phyloP scores from a whole-genome alignment of 2,888 invertebrate species.

The Congeria kusceri region DNA sequence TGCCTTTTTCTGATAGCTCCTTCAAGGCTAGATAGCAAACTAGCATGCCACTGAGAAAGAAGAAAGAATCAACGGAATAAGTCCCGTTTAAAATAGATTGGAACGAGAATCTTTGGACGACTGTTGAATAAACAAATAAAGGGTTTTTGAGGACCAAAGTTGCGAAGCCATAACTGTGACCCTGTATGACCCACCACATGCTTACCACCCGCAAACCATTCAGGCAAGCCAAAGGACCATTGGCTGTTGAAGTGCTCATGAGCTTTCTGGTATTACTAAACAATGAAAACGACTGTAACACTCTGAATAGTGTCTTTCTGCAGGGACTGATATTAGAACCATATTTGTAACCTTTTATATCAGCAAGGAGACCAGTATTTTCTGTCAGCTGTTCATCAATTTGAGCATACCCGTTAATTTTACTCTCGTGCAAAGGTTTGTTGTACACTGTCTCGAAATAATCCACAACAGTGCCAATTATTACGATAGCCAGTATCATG shows the following conservation, averaged over 20 bases:
- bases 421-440: background rate
- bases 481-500: constrained; percentile 2
- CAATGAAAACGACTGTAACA: constrained; percentile 62
- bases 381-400: background rate
- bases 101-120: constrained; percentile 58
- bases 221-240: constrained; percentile 87
- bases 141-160: constrained; percentile 49
- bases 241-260: constrained; percentile 58
- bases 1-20: constrained; percentile 40
- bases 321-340: background rate
- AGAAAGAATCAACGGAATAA: constrained; percentile 80
- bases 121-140: constrained; percentile 5
- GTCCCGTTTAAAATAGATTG: constrained; percentile 78
- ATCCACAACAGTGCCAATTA: constrained; percentile 13
- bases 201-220: constrained; percentile 88
- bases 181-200: constrained; percentile 80
- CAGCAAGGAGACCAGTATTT: constrained; percentile 9
- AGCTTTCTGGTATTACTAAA: constrained; percentile 63
- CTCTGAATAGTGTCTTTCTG: background rate
- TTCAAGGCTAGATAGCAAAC: constrained; percentile 49
- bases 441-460: background rate
- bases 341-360: background rate
- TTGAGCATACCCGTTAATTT: background rate
- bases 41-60: constrained; percentile 72
- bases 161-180: constrained; percentile 69